Conservation (phyloP, 2,113 vertebrate species). For the Notothenia coriiceps region DNA sequence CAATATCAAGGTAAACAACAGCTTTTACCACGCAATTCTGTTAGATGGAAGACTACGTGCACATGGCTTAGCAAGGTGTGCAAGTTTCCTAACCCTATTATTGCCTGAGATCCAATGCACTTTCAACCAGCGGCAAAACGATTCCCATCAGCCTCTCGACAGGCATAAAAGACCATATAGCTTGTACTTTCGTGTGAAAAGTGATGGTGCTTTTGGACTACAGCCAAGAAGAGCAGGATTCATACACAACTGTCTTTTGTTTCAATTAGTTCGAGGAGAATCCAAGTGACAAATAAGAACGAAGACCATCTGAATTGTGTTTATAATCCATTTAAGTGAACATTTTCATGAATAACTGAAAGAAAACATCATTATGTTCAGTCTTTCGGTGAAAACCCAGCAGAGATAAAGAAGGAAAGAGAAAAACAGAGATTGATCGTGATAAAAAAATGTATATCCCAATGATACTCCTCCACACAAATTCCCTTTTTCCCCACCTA, state of each 20-base stretch:
- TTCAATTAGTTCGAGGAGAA: not conserved
- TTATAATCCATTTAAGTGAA: not conserved
- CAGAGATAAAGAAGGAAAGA: not conserved
- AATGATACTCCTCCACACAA: not conserved
- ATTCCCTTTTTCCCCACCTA: not conserved
- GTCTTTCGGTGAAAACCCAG: not conserved
- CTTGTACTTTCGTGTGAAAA: not conserved
- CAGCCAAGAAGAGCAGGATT: not conserved
- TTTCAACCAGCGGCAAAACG: not conserved
- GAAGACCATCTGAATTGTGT: not conserved
- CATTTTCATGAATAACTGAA: not conserved
- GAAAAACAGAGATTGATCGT: not conserved
- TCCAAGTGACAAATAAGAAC: not conserved
- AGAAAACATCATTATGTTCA: not conserved
- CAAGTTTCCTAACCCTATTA: not conserved
- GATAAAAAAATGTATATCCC: not conserved
- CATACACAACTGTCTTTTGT: not conserved
- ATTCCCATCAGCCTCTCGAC: too few species aligned
- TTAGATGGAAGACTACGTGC: too few species aligned
- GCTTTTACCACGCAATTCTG: too few species aligned
- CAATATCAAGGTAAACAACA: not conserved
- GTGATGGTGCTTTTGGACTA: not conserved
- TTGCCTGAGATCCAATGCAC: not conserved
- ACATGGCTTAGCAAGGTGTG: too few species aligned
- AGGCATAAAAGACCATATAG: not conserved